Percentiles rank a stretch among this genome's conserved stretches.
Evolutionary conservation across 2,113 vertebrate species (phyloP).

Genomic region (Megalops atlanticus): DNA sequence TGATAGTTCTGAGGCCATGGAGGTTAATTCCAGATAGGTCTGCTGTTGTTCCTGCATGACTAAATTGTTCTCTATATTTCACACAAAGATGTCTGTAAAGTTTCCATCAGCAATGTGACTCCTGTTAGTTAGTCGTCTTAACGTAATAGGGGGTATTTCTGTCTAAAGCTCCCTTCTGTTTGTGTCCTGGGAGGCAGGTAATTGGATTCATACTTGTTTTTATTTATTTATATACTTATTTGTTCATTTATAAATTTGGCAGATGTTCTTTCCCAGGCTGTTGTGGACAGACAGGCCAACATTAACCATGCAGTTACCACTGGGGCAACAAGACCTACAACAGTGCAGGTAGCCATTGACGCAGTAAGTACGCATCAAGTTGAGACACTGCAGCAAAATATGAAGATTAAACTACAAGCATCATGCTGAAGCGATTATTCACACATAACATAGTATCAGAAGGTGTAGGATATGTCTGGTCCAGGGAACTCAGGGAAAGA

Average conservation of each 20-base stretch:
- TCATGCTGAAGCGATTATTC: neutral
- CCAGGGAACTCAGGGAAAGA: neutral
- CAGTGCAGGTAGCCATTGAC: neutral
- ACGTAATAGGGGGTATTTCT: neutral
- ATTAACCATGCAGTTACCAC: neutral
- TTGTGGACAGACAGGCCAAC: neutral
- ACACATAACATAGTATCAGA: neutral
- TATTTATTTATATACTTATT: too few relatives aligned
- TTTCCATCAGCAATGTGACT: neutral
- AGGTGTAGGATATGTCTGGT: neutral
- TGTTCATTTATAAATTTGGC: conserved; percentile 4
- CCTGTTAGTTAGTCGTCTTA: neutral
- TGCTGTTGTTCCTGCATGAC: neutral
- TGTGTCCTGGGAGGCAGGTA: conserved; percentile 1
- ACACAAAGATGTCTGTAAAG: too few relatives aligned
- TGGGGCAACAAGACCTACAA: neutral
- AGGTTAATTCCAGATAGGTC: neutral
- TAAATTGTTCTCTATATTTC: too few relatives aligned
- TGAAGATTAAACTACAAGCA: neutral
- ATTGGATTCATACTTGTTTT: conserved; percentile 18
- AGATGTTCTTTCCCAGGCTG: neutral
- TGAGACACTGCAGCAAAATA: neutral
- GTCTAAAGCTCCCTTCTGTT: neutral
- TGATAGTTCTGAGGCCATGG: too few relatives aligned
- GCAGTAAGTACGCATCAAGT: neutral